Percentiles rank a stretch among this genome's conserved stretches.
Conservation (phyloP, 2,113 vertebrate genomes). For the Numenius arquata region DNA sequence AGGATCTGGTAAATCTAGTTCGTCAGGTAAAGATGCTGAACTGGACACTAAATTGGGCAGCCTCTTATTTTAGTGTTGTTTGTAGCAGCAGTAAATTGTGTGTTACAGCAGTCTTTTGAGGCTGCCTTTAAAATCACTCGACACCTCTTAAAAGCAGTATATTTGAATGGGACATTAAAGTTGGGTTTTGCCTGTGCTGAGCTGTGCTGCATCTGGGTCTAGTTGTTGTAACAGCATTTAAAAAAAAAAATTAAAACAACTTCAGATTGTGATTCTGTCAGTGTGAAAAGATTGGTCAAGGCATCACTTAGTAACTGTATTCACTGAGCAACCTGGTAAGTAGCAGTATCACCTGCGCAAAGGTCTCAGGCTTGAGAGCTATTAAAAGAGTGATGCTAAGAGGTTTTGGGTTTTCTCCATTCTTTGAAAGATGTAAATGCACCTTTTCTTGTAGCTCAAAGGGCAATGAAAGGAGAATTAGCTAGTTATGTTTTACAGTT, state of each 20-base stretch:
- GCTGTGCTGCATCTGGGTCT: not conserved
- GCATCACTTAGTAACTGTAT: not conserved
- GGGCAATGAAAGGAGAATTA: not conserved
- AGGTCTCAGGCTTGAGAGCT: not conserved
- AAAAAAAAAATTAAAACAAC: not conserved
- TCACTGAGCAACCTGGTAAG: not conserved
- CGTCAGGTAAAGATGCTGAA: not conserved
- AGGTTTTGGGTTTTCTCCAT: not conserved
- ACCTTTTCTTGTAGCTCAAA: not conserved
- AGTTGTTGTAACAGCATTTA: not conserved
- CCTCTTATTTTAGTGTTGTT: not conserved
- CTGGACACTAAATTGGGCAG: not conserved
- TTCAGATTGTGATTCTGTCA: not conserved
- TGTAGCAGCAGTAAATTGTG: not conserved
- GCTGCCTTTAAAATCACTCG: not conserved
- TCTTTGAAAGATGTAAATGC: not conserved
- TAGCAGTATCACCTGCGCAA: not conserved
- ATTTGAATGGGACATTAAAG: not conserved
- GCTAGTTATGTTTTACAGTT: not conserved
- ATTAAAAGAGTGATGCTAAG: not conserved
- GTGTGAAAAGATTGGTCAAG: not conserved
- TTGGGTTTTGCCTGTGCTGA: not conserved
- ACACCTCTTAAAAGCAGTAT: not conserved
- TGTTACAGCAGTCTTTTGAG: not conserved
- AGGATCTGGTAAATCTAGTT: not conserved